These are phyloP conservation scores for Dasysyrphus albostriatus DNA, from an alignment of 2,888 invertebrate genomes.

Conservation along the genomic window DNA sequence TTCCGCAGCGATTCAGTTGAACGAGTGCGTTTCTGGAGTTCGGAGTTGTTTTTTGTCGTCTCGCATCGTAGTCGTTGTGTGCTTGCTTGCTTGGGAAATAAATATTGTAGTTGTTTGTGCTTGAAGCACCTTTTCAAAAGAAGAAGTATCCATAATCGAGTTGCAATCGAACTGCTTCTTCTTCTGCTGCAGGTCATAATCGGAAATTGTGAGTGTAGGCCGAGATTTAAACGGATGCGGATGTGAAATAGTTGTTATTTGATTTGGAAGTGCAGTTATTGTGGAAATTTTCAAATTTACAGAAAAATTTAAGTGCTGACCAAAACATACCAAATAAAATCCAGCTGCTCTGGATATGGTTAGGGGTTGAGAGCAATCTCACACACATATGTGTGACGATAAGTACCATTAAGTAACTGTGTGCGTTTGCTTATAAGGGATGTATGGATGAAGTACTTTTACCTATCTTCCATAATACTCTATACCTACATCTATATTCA, in stretches of 20 bases:
- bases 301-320: background rate
- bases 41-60: slow-evolving; percentile 45
- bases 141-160: background rate
- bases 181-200: slow-evolving; percentile 37
- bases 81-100: slow-evolving; percentile 29
- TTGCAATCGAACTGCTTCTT: background rate
- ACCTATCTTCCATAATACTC: background rate
- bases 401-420: slow-evolving; percentile 34
- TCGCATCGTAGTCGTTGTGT: slow-evolving; percentile 9
- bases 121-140: slow-evolving; percentile 20
- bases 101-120: slow-evolving; percentile 10
- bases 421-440: slow-evolving; percentile 49
- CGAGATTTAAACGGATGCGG: slow-evolving; percentile 56
- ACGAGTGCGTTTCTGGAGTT: slow-evolving; percentile 72
- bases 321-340: slow-evolving; percentile 8
- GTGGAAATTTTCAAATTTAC: slow-evolving; percentile 1
- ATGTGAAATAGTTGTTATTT: slow-evolving; percentile 36
- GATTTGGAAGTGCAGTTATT: slow-evolving; percentile 23
- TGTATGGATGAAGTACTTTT: slow-evolving; percentile 40
- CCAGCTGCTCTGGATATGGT: slow-evolving; percentile 58
- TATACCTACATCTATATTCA: background rate
- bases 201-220: slow-evolving; percentile 33
- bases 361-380: slow-evolving; percentile 37
- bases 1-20: slow-evolving; percentile 70
- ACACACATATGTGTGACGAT: slow-evolving; percentile 26